phyloP scores from a whole-genome alignment of 1,140 invertebrate genomes.

The Drosophila biarmipes region DNA sequence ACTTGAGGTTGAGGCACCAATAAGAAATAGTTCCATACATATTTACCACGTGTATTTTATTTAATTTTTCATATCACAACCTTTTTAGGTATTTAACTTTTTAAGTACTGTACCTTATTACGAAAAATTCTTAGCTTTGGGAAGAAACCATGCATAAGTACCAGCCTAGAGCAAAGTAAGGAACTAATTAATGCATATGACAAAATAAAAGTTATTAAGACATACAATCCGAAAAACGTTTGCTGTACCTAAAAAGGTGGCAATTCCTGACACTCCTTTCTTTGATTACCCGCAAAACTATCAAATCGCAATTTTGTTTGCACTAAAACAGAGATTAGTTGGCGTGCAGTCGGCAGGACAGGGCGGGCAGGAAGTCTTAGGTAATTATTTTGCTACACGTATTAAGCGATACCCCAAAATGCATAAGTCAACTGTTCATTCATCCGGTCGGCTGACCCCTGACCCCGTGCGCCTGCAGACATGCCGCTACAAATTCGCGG shows the following conservation, averaged over 20 bases:
- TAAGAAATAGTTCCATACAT: too few relatives aligned
- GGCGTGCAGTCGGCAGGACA: slow-evolving; percentile 24
- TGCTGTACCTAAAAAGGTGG: neutral
- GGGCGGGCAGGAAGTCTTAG: slow-evolving; percentile 21
- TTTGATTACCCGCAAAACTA: slow-evolving; percentile 38
- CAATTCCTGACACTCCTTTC: slow-evolving; percentile 12
- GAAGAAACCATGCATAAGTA: too few relatives aligned
- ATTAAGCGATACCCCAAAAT: slow-evolving; percentile 25
- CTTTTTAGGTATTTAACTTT: too few relatives aligned
- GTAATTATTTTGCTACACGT: slow-evolving; percentile 14
- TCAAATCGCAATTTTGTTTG: slow-evolving; percentile 43
- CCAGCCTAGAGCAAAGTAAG: neutral
- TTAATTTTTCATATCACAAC: too few relatives aligned
- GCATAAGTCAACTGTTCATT: slow-evolving; percentile 53
- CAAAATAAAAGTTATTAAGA: neutral
- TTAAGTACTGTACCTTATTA: too few relatives aligned
- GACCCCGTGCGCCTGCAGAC: slow-evolving; percentile 42
- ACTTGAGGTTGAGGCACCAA: too few relatives aligned
- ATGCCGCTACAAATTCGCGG: slow-evolving; percentile 61
- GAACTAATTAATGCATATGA: neutral
- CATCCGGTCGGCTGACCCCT: slow-evolving; percentile 17
- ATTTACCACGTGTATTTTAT: too few relatives aligned
- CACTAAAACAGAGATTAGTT: slow-evolving; percentile 41
- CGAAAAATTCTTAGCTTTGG: too few relatives aligned
- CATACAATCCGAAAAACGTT: neutral